Base-by-base conservation (phyloP, 1,140 invertebrate species). In the Cataglyphis hispanica region DNA sequence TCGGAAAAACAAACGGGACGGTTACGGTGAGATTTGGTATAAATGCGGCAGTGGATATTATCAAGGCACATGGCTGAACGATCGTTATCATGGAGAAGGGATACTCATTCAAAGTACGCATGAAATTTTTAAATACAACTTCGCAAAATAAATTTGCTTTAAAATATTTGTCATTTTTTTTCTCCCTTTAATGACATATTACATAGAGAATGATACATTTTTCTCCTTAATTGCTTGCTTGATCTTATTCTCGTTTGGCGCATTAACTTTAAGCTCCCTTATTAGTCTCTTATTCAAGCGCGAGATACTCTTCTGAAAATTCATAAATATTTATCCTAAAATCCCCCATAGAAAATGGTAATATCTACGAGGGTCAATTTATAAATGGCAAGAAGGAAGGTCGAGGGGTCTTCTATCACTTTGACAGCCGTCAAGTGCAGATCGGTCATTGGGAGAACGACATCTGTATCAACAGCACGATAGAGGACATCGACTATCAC, bases 1-100 rank as follows among this genome's bases (percentile, higher is more conserved):
- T 95, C 93, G 94, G 61, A 89, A 91, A 16, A 96, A 96, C 19
- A 94, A 95, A 83, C 93, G 96, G 25, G 93, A 97, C 56, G 97
- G 97, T 0, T 96, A 96, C 87, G 97, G 97, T 5, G 95, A 95
- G 80, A 95, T 96, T 93, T 96, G 96, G 96, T 95, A 96, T 84
- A 74, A 86, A 0, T 92, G 96, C 88, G 95, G 69, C 50, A 72
- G 95, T 0, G 95, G 95, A 5, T 96, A 95, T 87, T 97, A 96
- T 80, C 95, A 95, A 37, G 96, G 96, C 0, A 93, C 92, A 63
- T 96, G 95, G 95, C 91, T 89, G 2, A 94, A 92, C 69, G 91
- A 92, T 88, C 75, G 91, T 69, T 93, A 84, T 31, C 89, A 96
- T 61, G 95, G 96, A 8, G 83, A 94, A 22, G 95, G 95, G 87